Conservation (phyloP, 1,140 invertebrate species). For the Drosophila hydei region DNA sequence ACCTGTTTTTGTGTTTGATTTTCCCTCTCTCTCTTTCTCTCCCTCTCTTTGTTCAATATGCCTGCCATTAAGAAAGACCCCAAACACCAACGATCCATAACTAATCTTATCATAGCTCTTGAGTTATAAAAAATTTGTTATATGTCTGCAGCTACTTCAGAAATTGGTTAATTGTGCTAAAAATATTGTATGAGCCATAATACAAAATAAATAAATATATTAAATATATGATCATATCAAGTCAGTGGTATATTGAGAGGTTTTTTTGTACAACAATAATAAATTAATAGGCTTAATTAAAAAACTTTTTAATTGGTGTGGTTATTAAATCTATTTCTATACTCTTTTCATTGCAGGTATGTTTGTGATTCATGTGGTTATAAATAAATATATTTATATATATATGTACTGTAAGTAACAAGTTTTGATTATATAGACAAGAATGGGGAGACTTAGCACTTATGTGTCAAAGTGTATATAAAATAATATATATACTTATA, state of each 20-base stretch:
- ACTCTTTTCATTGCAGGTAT: conserved; percentile 62
- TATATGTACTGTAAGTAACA: not conserved
- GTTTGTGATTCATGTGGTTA: conserved; percentile 32
- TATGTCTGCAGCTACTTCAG: conserved; percentile 21
- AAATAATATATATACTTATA: too few species aligned
- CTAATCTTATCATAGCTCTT: conserved; percentile 65
- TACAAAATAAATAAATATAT: conserved; percentile 19
- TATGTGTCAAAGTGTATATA: too few species aligned
- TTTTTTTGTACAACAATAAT: conserved; percentile 17
- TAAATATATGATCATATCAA: conserved; percentile 2
- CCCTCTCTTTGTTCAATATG: conserved; percentile 35
- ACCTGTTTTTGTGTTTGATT: conserved; percentile 52
- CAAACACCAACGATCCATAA: conserved; percentile 8
- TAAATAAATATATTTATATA: not conserved
- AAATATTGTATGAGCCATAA: conserved; percentile 46
- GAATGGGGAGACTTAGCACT: too few species aligned
- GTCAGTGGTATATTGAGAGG: not conserved
- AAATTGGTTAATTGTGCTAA: conserved; percentile 37
- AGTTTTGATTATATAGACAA: too few species aligned
- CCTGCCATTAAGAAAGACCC: conserved; percentile 19
- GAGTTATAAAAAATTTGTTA: conserved; percentile 14
- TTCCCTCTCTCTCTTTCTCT: conserved; percentile 26
- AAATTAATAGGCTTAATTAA: conserved; percentile 21
- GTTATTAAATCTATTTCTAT: conserved; percentile 10
- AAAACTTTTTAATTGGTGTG: conserved; percentile 5